These are phyloP conservation scores for Pseudomyrmex sp. DNA, from an alignment of 1,140 invertebrate genomes.

Conservation along the genomic window DNA sequence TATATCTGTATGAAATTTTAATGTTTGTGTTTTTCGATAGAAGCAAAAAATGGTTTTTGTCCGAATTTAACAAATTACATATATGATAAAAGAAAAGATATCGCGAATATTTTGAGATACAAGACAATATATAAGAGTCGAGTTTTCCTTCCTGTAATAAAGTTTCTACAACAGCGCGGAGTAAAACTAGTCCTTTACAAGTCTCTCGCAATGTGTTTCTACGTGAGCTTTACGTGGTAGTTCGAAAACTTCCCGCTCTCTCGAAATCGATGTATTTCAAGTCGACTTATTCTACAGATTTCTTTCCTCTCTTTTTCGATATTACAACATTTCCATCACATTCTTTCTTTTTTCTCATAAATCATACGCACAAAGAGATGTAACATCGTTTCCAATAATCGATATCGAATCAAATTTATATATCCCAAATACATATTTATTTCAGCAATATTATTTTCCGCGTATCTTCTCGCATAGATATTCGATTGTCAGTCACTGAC, in stretches of 20 bases:
- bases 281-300: too few relatives aligned
- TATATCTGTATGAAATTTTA: background rate
- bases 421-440: conserved; percentile 35
- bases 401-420: conserved; percentile 21
- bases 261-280: too few relatives aligned
- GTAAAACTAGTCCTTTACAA: conserved; percentile 20
- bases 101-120: background rate
- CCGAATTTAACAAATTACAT: too few relatives aligned
- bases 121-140: background rate
- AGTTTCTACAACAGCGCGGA: conserved; percentile 1
- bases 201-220: background rate
- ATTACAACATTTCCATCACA: background rate
- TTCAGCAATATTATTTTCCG: background rate
- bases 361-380: too few relatives aligned
- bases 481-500: conserved; percentile 29
- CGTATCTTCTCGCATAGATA: background rate
- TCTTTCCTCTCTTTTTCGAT: too few relatives aligned
- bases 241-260: too few relatives aligned
- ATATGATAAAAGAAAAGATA: too few relatives aligned
- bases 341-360: background rate
- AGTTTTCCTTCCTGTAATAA: conserved; percentile 19
- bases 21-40: background rate
- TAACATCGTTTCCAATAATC: background rate
- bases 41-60: too few relatives aligned
- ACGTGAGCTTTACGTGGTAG: conserved; percentile 2